Base-by-base conservation (phyloP, 2,797 vertebrate genomes). In the Hyperoplus lanceolatus region DNA sequence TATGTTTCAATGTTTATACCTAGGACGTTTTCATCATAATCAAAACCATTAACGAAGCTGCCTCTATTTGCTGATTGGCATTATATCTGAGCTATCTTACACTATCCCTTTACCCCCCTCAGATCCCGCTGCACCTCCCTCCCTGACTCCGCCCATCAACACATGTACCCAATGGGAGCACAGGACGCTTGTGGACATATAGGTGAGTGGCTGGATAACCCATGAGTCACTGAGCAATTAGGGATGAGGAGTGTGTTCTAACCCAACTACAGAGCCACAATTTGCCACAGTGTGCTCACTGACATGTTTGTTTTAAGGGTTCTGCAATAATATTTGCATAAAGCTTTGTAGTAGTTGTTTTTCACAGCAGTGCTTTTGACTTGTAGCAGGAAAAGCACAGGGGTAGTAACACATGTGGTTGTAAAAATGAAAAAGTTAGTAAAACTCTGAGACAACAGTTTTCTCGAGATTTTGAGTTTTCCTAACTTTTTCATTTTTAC, bases 51-150 rank as follows among this genome's bases (percentile, higher is more conserved):
- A 49, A 4, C 8, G 14, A 51, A 14, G 8, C 13, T 70, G 43
- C 14, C 12, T 48, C 12, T 48, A 18, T 48, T 13, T n/a, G 11
- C 53, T 53, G 0, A 63, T n/a, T 45, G 11, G 8, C 5, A 16
- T 39, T 55, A 9, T 21, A 42, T 77, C 56, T 66, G 46, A 73
- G 11, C 11, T 21, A n/a, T 73, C 13, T 57, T 29, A 16, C 41
- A 3, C 38, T 67, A 16, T 59, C 21, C 53, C 2, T 77, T 57
- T 74, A 10, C 54, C 42, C 36, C 59, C 41, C 21, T 43, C 70
- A 95, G 95, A 73, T 89, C 85, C 54, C 9, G 6, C 60, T 94
- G 93, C 77, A 91, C 84, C 70, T 94, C 93, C 81, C 57, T 77
- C 62, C 38, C 66, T 10, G 75, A 70, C 8, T 62, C 80, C 6